A percentile compares a stretch with the other conserved stretches of the same genome.
Conservation (phyloP, 2,113 vertebrate genomes). For the Pluvianellus socialis region DNA sequence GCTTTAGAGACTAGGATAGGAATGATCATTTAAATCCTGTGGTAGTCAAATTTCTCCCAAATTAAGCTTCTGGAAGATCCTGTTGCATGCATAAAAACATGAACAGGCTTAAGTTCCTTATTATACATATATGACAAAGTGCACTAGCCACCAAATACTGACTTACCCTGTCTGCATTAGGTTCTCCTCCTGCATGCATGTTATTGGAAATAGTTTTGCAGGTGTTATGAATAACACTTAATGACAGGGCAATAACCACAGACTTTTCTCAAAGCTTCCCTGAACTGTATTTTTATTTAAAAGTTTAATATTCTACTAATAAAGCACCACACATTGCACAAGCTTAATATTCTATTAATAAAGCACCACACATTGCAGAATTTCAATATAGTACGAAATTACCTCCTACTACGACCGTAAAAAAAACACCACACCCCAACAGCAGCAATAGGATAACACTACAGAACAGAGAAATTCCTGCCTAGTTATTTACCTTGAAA, state of each 20-base stretch:
- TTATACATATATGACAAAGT: not conserved
- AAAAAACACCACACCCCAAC: not conserved
- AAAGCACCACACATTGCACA: not conserved
- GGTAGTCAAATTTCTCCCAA: not conserved
- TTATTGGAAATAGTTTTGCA: not conserved
- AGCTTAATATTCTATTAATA: not conserved
- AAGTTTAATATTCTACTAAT: not conserved
- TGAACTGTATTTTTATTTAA: not conserved
- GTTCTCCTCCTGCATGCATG: rapidly evolving
- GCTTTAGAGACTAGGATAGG: not conserved
- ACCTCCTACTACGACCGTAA: not conserved
- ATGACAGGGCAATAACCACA: not conserved
- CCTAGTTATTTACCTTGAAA: not conserved
- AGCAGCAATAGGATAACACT: not conserved
- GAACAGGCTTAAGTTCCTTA: not conserved
- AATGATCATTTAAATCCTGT: not conserved
- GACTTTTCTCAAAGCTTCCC: not conserved
- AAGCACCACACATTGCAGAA: not conserved
- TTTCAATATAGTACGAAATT: not conserved
- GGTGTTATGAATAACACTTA: not conserved
- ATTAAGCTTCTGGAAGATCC: not conserved
- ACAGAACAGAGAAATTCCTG: not conserved
- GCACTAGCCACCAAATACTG: not conserved
- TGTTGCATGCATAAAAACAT: not conserved
- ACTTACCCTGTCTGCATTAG: not conserved